Conservation (phyloP, 92 coral and sea anemone genomes). For the Epizoanthus illoricatus region DNA sequence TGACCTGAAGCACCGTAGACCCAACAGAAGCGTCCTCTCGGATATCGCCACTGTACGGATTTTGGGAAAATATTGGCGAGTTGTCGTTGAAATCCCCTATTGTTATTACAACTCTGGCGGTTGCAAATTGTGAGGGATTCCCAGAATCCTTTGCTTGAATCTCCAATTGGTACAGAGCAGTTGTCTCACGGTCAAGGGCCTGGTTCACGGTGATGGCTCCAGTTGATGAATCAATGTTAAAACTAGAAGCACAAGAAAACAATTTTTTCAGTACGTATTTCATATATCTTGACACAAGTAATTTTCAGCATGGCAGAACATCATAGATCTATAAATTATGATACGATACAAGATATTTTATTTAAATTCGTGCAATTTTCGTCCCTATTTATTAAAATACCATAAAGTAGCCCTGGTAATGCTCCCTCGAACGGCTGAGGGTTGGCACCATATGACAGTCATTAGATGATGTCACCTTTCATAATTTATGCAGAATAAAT, state of each 20-base stretch:
- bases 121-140: slow-evolving; percentile 48
- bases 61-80: slow-evolving; percentile 63
- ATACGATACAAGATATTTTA: no score
- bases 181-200: slow-evolving; percentile 79
- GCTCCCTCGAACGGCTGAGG: no score
- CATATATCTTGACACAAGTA: no score
- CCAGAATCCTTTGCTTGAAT: slow-evolving; percentile 76
- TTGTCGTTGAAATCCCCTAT: slow-evolving; percentile 87
- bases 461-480: no score
- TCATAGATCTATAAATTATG: no score
- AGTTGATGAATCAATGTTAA: slow-evolving; percentile 47
- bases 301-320: no score
- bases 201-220: slow-evolving; percentile 77
- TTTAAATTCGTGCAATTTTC: no score
- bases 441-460: no score
- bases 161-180: slow-evolving; percentile 54
- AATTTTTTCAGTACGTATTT: background rate
- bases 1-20: slow-evolving; percentile 76
- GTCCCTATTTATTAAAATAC: no score
- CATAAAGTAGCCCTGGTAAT: no score
- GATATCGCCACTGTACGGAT: slow-evolving; percentile 50
- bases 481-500: no score
- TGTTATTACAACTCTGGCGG: slow-evolving; percentile 62
- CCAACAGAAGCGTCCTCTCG: slow-evolving; percentile 78
- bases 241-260: slow-evolving; percentile 17